Base-by-base conservation (phyloP, 2,113 vertebrate species). In the Bos javanicus region DNA sequence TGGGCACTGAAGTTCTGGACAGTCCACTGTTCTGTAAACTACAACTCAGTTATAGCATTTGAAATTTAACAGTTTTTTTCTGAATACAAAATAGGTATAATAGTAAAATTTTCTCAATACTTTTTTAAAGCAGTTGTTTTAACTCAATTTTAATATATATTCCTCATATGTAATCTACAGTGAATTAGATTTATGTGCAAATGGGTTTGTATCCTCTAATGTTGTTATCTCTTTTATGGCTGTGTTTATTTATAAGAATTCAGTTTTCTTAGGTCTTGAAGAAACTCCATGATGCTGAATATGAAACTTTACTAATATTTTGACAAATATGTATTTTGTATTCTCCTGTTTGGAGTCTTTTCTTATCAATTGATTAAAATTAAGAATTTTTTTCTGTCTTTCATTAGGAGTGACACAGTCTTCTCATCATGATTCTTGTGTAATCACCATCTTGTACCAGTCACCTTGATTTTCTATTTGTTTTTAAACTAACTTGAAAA, bases 381-480 rank as follows among this genome's bases (percentile, higher is more conserved):
- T 90, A 56, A 83, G 57, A 90, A 25, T 52, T 46, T 76, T 15
- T 82, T 26, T 76, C 23, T 95, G 10, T 92, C 57, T 80, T 62
- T 87, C 10, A 52, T 97, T 80, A 91, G 26, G 36, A 88, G 19
- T 91, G 76, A 46, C 21, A 76, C 56, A 64, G 43, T 82, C 87
- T 89, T 86, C 28, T 93, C 26, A 56, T 71, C 5, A 30, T 74
- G 33, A 52, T 86, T 94, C 48, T 11, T 87, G 1, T 81, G 10
- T 60, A 87, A 92, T 92, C 80, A 48, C 14, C 26, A 94, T 60
- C 33, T 82, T 91, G 19, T 57, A n/a, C 59, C 14, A 82, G 39
- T 92, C 82, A 87, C 64, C 14, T 14, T 91, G 21, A 6, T 87
- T 82, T 95, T 92, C 48, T 95, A 16, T 92, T 94, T 93, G 87